These are phyloP conservation scores for Silurus lanzhouensis DNA, from an alignment of 2,797 vertebrate species.

Conservation along the genomic window DNA sequence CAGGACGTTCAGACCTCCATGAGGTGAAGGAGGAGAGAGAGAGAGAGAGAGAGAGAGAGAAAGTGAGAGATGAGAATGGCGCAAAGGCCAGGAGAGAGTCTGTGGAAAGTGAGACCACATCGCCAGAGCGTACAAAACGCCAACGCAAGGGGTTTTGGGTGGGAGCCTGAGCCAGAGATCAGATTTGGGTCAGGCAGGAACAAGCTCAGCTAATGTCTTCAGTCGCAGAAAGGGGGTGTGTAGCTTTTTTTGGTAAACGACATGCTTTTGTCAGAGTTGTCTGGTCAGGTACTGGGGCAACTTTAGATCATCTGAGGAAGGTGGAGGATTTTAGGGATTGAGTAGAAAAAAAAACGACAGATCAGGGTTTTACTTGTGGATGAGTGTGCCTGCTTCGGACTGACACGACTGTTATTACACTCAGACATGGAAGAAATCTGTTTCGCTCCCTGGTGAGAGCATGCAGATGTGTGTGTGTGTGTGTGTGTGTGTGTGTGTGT, in stretches of 20 bases:
- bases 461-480: constrained; percentile 19
- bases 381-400: background rate
- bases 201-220: constrained; percentile 29
- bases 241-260: background rate
- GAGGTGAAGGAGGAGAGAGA: constrained; percentile 19
- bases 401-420: constrained; percentile 12
- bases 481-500: constrained; percentile 9
- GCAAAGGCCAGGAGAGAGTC: background rate
- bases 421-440: constrained; percentile 3
- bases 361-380: constrained; percentile 26
- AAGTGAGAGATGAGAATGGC: constrained; percentile 7
- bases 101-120: constrained; percentile 43
- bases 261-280: constrained; percentile 21
- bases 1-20: constrained; percentile 2
- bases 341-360: background rate
- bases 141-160: constrained; percentile 48
- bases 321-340: background rate
- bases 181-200: constrained; percentile 57
- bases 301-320: background rate
- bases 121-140: constrained; percentile 19
- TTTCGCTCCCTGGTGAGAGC: constrained; percentile 17
- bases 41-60: background rate
- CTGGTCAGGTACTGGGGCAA: background rate
- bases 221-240: constrained; percentile 1
- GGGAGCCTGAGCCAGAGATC: constrained; percentile 51